Conservation (phyloP, 2,888 invertebrate genomes). For the Campoletis raptor region DNA sequence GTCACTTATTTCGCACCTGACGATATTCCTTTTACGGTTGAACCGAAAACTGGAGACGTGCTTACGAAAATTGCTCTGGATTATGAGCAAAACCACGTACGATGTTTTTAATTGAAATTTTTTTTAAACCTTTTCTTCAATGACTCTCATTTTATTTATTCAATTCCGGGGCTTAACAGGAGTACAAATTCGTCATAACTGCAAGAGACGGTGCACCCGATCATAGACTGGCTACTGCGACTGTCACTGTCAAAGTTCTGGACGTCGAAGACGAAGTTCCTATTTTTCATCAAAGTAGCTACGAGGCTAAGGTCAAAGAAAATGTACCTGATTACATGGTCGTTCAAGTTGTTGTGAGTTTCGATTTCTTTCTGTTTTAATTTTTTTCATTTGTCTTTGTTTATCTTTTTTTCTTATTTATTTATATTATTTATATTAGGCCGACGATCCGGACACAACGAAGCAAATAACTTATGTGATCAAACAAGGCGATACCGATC, state of each 20-base stretch:
- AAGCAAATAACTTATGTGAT: constrained; percentile 94
- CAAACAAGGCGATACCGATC: constrained; percentile 91
- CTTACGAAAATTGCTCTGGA: constrained; percentile 91
- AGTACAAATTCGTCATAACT: constrained; percentile 93
- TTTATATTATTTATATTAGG: constrained; percentile 85
- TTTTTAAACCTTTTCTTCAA: background rate
- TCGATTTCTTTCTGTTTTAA: background rate
- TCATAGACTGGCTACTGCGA: constrained; percentile 94
- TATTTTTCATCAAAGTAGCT: constrained; percentile 89
- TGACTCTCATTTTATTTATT: constrained; percentile 7
- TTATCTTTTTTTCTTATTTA: background rate
- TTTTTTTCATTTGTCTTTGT: background rate
- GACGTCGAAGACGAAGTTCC: constrained; percentile 95
- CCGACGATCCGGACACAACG: constrained; percentile 92
- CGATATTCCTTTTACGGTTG: constrained; percentile 92
- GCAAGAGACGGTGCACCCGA: constrained; percentile 95
- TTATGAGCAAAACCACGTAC: constrained; percentile 92
- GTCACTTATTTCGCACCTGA: constrained; percentile 92
- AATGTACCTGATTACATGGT: constrained; percentile 92
- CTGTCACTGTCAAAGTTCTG: constrained; percentile 92
- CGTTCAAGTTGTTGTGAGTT: constrained; percentile 90
- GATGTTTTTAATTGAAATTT: constrained; percentile 58
- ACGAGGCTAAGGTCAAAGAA: constrained; percentile 94
- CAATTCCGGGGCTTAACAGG: constrained; percentile 84
- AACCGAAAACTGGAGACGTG: constrained; percentile 92